Base-by-base conservation (phyloP, 2,113 vertebrate species). In the Plecotus auritus region DNA sequence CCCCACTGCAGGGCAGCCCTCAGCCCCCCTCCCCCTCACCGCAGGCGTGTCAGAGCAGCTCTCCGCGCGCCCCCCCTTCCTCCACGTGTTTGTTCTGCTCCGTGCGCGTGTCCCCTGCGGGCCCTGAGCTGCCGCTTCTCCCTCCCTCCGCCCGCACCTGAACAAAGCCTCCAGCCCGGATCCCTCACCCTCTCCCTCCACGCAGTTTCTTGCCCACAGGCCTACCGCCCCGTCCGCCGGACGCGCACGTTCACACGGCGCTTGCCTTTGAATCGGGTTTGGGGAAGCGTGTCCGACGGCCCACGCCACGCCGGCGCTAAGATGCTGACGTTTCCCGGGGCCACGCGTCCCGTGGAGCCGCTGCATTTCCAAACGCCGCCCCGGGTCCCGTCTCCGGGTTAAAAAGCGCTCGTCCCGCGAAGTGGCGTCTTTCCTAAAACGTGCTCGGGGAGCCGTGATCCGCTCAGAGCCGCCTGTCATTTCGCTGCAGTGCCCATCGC, bases 321-420 rank as follows among this genome's bases (percentile, higher is more conserved):
- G 97, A 97, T 96, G 98, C 95, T 98, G 98, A 98, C 98, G 98
- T 98, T 98, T 98, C 93, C 95, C 83, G 91, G 96, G 97, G 77
- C 90, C 72, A 96, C 81, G 96, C 97, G 96, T 97, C 98, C 97
- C 95, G 97, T 97, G 97, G 97, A 92, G 96, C 96, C 96, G 97
- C 97, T 96, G 96, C 66, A 45, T 90, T 96, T 94, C 95, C 91
- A 98, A 98, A 98, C 97, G 98, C 97, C 98, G 98, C 98, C 98
- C 98, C 97, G 98, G 97, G 91, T 70, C 94, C 97, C 82, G 16
- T 94, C 90, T 96, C 97, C 35, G 96, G 93, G 95, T 73, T 97
- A 92, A 96, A 97, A 97, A 97, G 95, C 98, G 90, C 97, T 98
- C 93, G 94, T 96, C 91, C 96, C 96, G 74, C 96, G 85, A 81